Conservation (phyloP, 2,888 invertebrate genomes). For the Acronicta leporina region DNA sequence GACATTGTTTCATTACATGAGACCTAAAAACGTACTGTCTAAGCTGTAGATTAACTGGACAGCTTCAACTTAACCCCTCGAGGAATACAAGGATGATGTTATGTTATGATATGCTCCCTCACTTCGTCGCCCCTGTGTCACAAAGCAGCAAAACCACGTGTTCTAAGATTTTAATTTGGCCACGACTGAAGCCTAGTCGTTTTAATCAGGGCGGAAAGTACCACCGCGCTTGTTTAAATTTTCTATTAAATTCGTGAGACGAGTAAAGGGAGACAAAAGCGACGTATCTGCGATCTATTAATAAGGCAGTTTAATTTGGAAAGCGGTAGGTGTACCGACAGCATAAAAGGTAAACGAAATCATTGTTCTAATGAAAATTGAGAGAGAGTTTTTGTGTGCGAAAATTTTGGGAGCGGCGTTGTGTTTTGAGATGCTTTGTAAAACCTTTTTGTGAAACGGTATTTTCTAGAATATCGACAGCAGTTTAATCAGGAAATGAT, state of each 20-base stretch:
- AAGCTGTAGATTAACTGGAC: no score
- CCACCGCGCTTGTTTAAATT: conserved; percentile 81
- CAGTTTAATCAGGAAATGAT: no score
- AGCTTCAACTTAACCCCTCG: background rate
- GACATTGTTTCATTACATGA: no score
- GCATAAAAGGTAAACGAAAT: conserved; percentile 52
- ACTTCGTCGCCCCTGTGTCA: conserved; percentile 33
- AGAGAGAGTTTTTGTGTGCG: conserved; percentile 42
- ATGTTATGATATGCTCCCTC: background rate
- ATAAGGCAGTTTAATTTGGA: conserved; percentile 86
- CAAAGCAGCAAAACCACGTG: conserved; percentile 66
- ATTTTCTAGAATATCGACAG: background rate
- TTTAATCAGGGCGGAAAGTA: conserved; percentile 80
- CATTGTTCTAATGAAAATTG: conserved; percentile 50
- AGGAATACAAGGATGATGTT: no score
- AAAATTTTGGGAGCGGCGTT: conserved; percentile 6
- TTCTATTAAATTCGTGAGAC: conserved; percentile 84
- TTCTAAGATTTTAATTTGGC: conserved; percentile 83
- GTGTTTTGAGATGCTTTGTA: background rate
- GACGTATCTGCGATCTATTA: conserved; percentile 87
- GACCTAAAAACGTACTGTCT: no score
- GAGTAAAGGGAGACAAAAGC: conserved; percentile 79
- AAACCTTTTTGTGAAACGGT: background rate
- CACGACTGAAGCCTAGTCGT: conserved; percentile 73
- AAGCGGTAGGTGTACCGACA: conserved; percentile 59